Evolutionary conservation across 2,797 vertebrate species (phyloP), one percentile per base, ranked within the genome.

Genomic region (Diplodus sargus): DNA sequence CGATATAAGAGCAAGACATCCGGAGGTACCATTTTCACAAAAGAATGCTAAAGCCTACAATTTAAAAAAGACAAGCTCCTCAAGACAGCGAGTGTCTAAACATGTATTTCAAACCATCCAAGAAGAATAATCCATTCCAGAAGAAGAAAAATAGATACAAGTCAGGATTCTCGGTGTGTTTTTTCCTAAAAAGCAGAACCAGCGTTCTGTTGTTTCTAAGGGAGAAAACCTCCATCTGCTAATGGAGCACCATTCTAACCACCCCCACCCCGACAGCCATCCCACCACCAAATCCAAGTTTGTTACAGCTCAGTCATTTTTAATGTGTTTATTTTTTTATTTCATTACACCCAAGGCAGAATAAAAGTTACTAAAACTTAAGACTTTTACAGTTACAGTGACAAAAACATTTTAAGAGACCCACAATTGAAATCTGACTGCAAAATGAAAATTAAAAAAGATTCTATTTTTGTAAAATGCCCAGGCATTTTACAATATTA

Each of bases 401-500:
- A 98, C 97, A 97, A 97, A 97, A 97, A 97, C 96, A 97, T 96
- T 96, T 97, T 97, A 95, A 97, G 96, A 97, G 97, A 98, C 97
- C 97, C 97, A 98, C 97, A 96, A 96, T 97, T 98, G 96, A 96
- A 95, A 96, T 96, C 96, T 96, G 97, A 98, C 97, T 97, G 96
- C 93, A 96, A 97, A 97, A 95, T 95, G 94, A 97, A 96, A 95
- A 95, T 94, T 94, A 95, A 96, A 95, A 95, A 91, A 88, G 22
- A 79, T 96, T 95, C 93, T 95, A 94, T 94, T 97, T 97, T 96
- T 97, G 96, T 97, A 96, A 98, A 99, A 98, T 97, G 97, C 97
- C 97, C 97, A 97, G 96, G 97, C 97, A 98, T 98, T 98, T 96
- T 97, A 95, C 90, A 97, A 97, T 97, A 97, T 98, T 97, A 98